Base-by-base conservation (phyloP, 2,797 vertebrate genomes). In the Morelia viridis region DNA sequence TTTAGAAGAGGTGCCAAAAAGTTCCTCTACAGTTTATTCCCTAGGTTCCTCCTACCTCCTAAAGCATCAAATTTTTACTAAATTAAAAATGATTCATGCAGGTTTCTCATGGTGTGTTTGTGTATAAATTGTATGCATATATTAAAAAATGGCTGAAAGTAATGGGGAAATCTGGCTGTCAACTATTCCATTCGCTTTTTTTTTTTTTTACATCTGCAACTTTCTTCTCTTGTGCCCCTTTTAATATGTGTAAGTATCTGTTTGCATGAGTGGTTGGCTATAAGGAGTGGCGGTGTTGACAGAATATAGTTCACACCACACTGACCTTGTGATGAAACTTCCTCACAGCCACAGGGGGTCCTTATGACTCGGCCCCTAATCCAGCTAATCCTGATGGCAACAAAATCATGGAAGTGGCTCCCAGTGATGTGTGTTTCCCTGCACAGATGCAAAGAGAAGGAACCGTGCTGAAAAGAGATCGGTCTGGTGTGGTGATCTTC, bases 351-450 rank as follows among this genome's bases (percentile, higher is more conserved):
- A 96, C 98, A 98, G 98, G 99, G 98, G 98, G 98, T 98, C 98
- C 98, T 98, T 98, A 98, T 98, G 98, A 98, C 98, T 98, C 96
- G 95, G 96, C 95, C 97, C 97, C 97, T 99, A 99, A 99, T 99
- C 98, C 99, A 99, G 97, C 98, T 99, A 99, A 99, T 99, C 98
- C 98, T 96, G 97, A 97, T 98, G 96, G 96, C 97, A 97, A 97
- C 98, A 98, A 97, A 98, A 97, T 98, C 97, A 95, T 97, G 97
- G 97, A 97, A 97, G 97, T 97, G 97, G 97, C 96, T 97, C 97
- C 96, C 95, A 95, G 96, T 95, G 97, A 96, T 91, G 94, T 92
- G 92, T 88, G 92, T 97, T 97, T 96, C 97, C 95, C 96, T 90
- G 94, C 96, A 92, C 96, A 93, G 96, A 97, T 96, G 96, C 95